Evolutionary conservation across 2,113 vertebrate genomes (phyloP), one percentile per base, ranked within the genome.

Genomic region (Abramis brama): DNA sequence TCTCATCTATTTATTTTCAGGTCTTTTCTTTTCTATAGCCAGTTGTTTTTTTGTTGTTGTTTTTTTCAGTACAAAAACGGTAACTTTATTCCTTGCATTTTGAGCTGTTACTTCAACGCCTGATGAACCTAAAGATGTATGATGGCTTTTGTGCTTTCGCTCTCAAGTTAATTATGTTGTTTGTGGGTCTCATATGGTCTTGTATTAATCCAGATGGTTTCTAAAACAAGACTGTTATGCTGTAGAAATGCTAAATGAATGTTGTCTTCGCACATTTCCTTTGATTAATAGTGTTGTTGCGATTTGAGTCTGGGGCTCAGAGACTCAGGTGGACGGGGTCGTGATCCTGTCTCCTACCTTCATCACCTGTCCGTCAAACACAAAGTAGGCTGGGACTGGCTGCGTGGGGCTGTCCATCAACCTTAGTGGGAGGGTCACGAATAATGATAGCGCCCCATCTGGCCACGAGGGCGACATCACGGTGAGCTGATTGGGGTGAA

Each of bases 401-500:
- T 85, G 88, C 83, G 88, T 88, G 73, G 84, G 87, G 88, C 91
- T 92, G 92, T 95, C 94, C 90, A 87, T 94, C 94, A 93, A 64
- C 86, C 85, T 66, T 79, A 79, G 86, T 82, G 90, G 59, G 90
- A 91, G 93, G 94, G 93, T 94, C 93, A 94, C 86, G 90, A 93
- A 93, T 95, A 94, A 95, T 90, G 90, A 87, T 92, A 89, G 94
- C 91, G 93, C 91, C 93, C 94, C 95, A 95, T 95, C 94, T 95
- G 95, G 91, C 88, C 62, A 59, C 33, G 64, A 82, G 39, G 85
- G 64, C 62, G 62, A 83, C 86, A 89, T 92, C 90, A 77, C 89
- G 82, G 86, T 83, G 73, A 84, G 76, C 62, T 90, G 90, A 84
- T 81, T 87, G 89, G 25, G 66, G 77, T 88, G 84, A 85, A 62